Conservation (phyloP, 2,888 invertebrate species). For the Eilema griseolum region DNA sequence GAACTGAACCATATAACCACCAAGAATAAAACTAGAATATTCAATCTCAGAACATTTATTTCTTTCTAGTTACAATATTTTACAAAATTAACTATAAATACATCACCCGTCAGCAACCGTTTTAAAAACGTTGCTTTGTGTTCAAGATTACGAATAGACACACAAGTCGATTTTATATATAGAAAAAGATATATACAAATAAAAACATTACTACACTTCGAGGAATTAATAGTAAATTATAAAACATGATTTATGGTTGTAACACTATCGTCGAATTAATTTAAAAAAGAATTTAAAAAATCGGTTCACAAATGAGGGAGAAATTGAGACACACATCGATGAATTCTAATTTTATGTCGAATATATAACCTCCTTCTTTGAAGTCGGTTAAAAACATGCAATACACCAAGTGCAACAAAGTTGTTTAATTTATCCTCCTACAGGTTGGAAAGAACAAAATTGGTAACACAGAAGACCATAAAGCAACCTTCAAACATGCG, state of each 20-base stretch:
- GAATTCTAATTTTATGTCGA: too few relatives aligned
- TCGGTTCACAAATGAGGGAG: too few relatives aligned
- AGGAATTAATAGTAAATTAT: not conserved
- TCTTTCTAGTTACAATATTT: constrained; percentile 63
- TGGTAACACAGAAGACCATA: too few relatives aligned
- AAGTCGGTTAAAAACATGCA: too few relatives aligned
- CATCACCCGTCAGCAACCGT: constrained; percentile 46
- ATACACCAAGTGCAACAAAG: too few relatives aligned
- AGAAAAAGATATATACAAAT: constrained; percentile 13
- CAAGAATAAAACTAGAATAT: not conserved
- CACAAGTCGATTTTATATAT: constrained; percentile 7
- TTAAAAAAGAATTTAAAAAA: not conserved
- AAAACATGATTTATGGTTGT: not conserved
- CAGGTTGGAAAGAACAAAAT: too few relatives aligned
- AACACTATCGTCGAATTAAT: not conserved
- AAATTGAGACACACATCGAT: too few relatives aligned
- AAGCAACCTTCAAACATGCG: too few relatives aligned
- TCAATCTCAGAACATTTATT: constrained; percentile 56
- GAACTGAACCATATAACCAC: not conserved
- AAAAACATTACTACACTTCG: not conserved
- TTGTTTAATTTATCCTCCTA: too few relatives aligned
- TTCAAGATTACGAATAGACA: constrained; percentile 5
- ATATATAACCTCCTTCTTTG: too few relatives aligned
- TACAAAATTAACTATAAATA: constrained; percentile 63
- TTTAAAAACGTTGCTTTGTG: constrained; percentile 13